Percentiles rank a stretch among this genome's conserved stretches.
Conservation (phyloP, 23 tunicate genomes). For the Pegea sp. region DNA sequence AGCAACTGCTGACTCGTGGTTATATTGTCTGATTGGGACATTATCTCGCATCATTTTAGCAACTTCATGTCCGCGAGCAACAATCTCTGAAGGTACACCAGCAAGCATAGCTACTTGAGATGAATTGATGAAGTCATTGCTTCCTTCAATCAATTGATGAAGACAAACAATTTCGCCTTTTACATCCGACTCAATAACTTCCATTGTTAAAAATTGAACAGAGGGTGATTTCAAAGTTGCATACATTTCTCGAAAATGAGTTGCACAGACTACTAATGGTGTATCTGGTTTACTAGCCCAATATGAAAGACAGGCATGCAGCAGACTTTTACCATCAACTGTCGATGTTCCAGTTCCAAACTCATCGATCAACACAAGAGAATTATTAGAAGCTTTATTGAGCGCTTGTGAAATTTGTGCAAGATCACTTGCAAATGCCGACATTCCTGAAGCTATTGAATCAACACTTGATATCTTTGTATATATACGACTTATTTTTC, state of each 20-base stretch:
- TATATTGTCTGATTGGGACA: conserved; percentile 31
- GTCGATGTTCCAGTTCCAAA: conserved; percentile 92
- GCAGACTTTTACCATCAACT: conserved; percentile 46
- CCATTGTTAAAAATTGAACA: conserved; percentile 23
- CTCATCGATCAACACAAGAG: conserved; percentile 61
- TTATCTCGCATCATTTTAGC: conserved; percentile 24
- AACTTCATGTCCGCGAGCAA: conserved; percentile 46
- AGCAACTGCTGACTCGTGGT: conserved; percentile 21
- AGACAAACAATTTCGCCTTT: conserved; percentile 25
- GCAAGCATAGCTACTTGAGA: conserved; percentile 34
- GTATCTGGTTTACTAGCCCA: conserved; percentile 13
- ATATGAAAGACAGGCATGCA: conserved; percentile 25
- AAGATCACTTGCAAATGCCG: conserved; percentile 55
- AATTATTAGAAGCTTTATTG: conserved; percentile 6
- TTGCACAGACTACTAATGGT: conserved; percentile 45
- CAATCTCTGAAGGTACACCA: conserved; percentile 46
- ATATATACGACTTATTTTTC: conserved; percentile 16
- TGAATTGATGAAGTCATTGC: conserved; percentile 20
- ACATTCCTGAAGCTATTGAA: conserved; percentile 40
- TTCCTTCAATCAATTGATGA: conserved; percentile 46
- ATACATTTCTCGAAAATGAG: conserved; percentile 46
- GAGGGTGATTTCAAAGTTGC: conserved; percentile 5
- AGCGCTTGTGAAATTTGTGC: conserved; percentile 25
- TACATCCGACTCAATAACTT: conserved; percentile 17
- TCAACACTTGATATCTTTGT: conserved; percentile 29